Conservation (phyloP, 1,140 invertebrate species). For the Drosophila nigrodunni region DNA sequence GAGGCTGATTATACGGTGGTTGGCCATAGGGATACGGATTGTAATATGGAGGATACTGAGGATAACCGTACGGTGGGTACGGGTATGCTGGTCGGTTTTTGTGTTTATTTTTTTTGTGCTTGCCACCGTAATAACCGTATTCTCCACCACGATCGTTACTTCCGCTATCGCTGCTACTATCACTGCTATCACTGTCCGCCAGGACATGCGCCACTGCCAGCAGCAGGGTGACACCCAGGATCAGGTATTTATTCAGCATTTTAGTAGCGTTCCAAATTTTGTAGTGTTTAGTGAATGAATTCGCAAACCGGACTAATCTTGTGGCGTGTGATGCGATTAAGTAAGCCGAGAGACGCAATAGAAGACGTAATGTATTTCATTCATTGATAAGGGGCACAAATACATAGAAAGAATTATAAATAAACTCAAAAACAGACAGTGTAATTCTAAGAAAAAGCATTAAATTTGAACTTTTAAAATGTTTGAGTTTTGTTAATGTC, state of each 20-base stretch:
- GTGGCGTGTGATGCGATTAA: slow-evolving; percentile 16
- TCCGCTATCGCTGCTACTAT: slow-evolving; percentile 37
- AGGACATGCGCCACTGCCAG: slow-evolving; percentile 26
- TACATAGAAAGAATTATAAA: neutral
- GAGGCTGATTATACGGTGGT: neutral
- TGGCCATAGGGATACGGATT: slow-evolving; percentile 38
- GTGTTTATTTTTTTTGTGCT: slow-evolving; percentile 50
- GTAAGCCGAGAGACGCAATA: slow-evolving; percentile 4
- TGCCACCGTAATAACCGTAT: neutral
- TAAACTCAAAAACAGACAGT: neutral
- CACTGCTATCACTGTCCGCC: slow-evolving; percentile 42
- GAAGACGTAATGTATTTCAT: slow-evolving; percentile 8
- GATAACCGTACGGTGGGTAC: slow-evolving; percentile 1
- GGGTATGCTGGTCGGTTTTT: slow-evolving; percentile 62
- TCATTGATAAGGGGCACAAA: slow-evolving; percentile 39
- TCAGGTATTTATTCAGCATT: slow-evolving; percentile 36
- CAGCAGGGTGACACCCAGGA: slow-evolving; percentile 27
- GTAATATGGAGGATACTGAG: slow-evolving; percentile 19
- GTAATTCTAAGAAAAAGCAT: slow-evolving; percentile 23
- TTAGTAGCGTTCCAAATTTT: neutral
- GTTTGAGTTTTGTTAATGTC: neutral
- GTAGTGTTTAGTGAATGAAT: slow-evolving; percentile 6
- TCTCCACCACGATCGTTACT: slow-evolving; percentile 26
- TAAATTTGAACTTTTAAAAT: slow-evolving; percentile 4
- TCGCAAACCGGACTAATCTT: slow-evolving; percentile 43